Conservation (phyloP, 1,140 invertebrate genomes). For the Zaprionus davidi region DNA sequence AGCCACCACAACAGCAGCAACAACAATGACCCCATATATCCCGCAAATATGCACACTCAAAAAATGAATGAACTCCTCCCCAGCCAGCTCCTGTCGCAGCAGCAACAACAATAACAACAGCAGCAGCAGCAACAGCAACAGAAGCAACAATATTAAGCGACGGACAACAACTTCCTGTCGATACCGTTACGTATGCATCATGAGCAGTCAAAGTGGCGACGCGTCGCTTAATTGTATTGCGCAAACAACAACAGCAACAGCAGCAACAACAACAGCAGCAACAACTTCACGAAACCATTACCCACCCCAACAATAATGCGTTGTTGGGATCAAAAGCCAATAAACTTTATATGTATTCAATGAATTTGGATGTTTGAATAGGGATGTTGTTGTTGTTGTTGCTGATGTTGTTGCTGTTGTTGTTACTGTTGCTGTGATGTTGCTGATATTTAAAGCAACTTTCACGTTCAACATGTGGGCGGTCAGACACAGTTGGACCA, state of each 20-base stretch:
- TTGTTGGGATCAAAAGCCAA: slow-evolving; percentile 83
- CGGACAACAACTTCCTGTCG: slow-evolving; percentile 64
- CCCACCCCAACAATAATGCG: slow-evolving; percentile 81
- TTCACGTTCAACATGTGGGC: slow-evolving; percentile 48
- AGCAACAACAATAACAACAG: slow-evolving; percentile 5
- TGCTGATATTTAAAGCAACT: slow-evolving; percentile 57
- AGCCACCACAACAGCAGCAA: slow-evolving; percentile 9
- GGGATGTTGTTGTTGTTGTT: slow-evolving; percentile 32
- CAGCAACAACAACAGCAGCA: slow-evolving; percentile 16
- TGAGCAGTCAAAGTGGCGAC: slow-evolving; percentile 50
- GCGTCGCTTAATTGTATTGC: slow-evolving; percentile 42
- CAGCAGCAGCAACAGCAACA: slow-evolving; percentile 17
- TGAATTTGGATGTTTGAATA: slow-evolving; percentile 52
- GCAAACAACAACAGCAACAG: slow-evolving; percentile 42
- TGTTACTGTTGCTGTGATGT: slow-evolving; percentile 22
- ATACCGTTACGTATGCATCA: slow-evolving; percentile 75
- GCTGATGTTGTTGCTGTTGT: background rate
- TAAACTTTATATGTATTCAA: slow-evolving; percentile 67
- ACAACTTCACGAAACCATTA: slow-evolving; percentile 65
- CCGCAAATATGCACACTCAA: too few species aligned
- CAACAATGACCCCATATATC: slow-evolving; percentile 56
- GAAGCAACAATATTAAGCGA: slow-evolving; percentile 16
- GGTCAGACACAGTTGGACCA: background rate
- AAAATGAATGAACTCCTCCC: slow-evolving; percentile 60
- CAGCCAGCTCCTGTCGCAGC: slow-evolving; percentile 25